Conservation (phyloP, 1,140 invertebrate genomes). For the Penaeus indicus region DNA sequence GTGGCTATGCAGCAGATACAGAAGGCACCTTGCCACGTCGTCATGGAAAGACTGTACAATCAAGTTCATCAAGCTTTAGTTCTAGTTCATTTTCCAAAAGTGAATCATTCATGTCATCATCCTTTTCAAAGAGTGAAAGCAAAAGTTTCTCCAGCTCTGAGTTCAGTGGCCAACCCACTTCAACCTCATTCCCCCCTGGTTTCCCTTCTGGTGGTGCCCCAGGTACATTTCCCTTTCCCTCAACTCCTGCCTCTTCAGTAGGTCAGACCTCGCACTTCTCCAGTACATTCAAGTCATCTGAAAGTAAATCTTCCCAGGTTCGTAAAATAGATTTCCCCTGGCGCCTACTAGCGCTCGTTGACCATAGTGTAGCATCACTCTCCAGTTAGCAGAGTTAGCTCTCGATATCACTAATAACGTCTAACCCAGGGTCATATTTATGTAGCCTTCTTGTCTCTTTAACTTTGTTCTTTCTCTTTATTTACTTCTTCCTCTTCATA, state of each 20-base stretch:
- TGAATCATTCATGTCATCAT: slow-evolving; percentile 62
- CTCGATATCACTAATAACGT: slow-evolving; percentile 62
- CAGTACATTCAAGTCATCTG: slow-evolving; percentile 65
- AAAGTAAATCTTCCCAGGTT: slow-evolving; percentile 67
- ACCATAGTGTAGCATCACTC: slow-evolving; percentile 55
- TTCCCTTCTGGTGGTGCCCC: slow-evolving; percentile 46
- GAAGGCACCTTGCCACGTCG: slow-evolving; percentile 62
- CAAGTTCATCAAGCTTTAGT: slow-evolving; percentile 34
- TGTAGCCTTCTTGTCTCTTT: slow-evolving; percentile 45
- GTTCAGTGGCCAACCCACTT: slow-evolving; percentile 35
- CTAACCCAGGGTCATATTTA: slow-evolving; percentile 54
- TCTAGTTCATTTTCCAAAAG: slow-evolving; percentile 57
- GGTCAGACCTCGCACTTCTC: slow-evolving; percentile 59
- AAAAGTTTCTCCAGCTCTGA: slow-evolving; percentile 56
- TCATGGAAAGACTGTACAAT: slow-evolving; percentile 41
- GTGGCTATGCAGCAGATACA: slow-evolving; percentile 81
- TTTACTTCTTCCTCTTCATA: slow-evolving; percentile 46
- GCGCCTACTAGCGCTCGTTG: slow-evolving; percentile 43
- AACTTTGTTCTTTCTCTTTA: slow-evolving; percentile 19
- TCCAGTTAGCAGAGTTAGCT: slow-evolving; percentile 54
- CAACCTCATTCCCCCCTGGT: slow-evolving; percentile 33
- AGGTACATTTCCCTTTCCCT: slow-evolving; percentile 51
- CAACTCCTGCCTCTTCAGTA: slow-evolving; percentile 51
- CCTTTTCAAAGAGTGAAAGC: slow-evolving; percentile 56
- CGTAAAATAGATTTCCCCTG: slow-evolving; percentile 45